Conservation (phyloP, 2,797 vertebrate genomes). For the Phoxinus dragarum region DNA sequence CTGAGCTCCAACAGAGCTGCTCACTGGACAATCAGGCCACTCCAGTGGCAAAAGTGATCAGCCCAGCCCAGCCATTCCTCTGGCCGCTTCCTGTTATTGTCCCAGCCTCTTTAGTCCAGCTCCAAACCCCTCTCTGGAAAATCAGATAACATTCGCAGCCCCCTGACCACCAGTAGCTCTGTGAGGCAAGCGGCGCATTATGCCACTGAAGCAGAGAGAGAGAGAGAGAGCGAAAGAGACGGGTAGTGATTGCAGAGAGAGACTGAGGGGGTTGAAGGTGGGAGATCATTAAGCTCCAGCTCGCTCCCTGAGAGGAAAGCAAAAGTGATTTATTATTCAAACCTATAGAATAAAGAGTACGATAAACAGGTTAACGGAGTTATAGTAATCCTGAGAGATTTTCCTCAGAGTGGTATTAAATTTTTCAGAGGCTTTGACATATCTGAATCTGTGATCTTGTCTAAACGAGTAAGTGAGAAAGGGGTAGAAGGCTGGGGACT, state of each 20-base stretch:
- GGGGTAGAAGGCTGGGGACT: neutral
- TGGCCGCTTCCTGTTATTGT: conserved; percentile 79
- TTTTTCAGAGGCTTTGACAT: conserved; percentile 70
- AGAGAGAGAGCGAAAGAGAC: conserved; percentile 34
- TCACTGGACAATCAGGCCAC: conserved; percentile 67
- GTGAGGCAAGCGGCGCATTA: conserved; percentile 35
- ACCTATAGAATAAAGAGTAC: conserved; percentile 80
- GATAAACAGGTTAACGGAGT: conserved; percentile 83
- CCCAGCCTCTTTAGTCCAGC: conserved; percentile 45
- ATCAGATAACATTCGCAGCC: conserved; percentile 56
- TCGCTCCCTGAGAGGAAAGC: conserved; percentile 55
- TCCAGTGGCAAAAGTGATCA: conserved; percentile 49
- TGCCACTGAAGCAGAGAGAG: conserved; percentile 34
- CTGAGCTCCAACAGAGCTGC: conserved; percentile 44
- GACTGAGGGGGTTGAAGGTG: conserved; percentile 61
- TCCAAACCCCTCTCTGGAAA: conserved; percentile 54
- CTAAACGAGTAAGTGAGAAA: conserved; percentile 61
- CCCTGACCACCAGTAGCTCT: conserved; percentile 29
- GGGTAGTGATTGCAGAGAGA: conserved; percentile 27
- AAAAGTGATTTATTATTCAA: conserved; percentile 78
- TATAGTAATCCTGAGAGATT: conserved; percentile 75
- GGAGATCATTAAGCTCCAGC: conserved; percentile 65
- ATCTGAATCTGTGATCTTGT: conserved; percentile 57
- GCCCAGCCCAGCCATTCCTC: conserved; percentile 60
- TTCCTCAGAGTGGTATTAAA: conserved; percentile 76